These are phyloP conservation scores for Fukomys damarensis DNA, from an alignment of 2,113 vertebrate species.

Conservation along the genomic window DNA sequence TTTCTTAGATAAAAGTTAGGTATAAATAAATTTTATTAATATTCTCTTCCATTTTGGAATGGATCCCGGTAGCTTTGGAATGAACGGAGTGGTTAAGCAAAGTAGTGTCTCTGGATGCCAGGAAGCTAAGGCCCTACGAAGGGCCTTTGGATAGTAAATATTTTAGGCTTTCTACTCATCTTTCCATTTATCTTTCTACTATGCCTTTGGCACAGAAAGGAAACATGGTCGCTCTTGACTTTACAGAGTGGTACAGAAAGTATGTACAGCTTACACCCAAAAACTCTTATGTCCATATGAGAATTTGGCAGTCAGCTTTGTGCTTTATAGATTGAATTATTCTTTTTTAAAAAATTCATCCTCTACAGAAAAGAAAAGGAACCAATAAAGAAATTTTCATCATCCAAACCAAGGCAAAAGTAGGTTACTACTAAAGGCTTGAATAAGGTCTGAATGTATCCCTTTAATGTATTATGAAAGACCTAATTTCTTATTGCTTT, in stretches of 20 bases:
- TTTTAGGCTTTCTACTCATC: not conserved
- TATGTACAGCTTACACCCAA: not conserved
- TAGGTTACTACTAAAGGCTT: not conserved
- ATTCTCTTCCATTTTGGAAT: not conserved
- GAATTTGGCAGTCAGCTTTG: not conserved
- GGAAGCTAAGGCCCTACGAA: not conserved
- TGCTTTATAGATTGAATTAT: not conserved
- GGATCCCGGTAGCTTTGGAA: not conserved
- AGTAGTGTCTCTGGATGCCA: rapidly evolving
- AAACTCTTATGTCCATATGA: not conserved
- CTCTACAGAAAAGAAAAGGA: conserved; percentile 52
- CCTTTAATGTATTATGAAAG: not conserved
- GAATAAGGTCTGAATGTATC: not conserved
- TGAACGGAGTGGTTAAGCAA: not conserved
- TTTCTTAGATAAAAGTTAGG: not conserved
- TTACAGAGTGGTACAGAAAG: not conserved
- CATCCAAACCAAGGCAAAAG: conserved; percentile 12
- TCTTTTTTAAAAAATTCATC: conserved; percentile 17
- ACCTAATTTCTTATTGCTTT: not conserved
- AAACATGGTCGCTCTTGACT: not conserved
- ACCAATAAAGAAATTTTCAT: not conserved
- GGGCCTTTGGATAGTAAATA: not conserved
- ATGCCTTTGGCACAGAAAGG: not conserved
- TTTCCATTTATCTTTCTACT: not conserved
- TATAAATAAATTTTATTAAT: not conserved